Conservation (phyloP, 1,140 invertebrate genomes). For the Leptinotarsa lineolata region DNA sequence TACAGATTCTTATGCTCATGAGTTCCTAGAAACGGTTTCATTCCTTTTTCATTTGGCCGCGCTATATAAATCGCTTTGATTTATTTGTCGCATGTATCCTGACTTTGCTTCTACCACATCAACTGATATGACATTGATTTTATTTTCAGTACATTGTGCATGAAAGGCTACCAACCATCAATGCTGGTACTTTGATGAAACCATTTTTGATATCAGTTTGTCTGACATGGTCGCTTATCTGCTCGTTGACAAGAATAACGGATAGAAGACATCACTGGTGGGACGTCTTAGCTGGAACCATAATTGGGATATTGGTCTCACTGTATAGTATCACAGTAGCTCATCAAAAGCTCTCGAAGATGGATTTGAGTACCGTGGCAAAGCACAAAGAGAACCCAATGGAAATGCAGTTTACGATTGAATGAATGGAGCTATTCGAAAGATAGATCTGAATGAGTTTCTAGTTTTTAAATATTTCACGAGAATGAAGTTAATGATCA, state of each 20-base stretch:
- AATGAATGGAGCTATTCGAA: too few relatives aligned
- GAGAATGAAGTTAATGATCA: too few relatives aligned
- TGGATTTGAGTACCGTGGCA: neutral
- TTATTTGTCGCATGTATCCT: too few relatives aligned
- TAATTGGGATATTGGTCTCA: slow-evolving; percentile 58
- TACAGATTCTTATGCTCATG: too few relatives aligned
- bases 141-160: slow-evolving; percentile 69
- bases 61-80: too few relatives aligned
- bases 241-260: slow-evolving; percentile 69
- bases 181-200: slow-evolving; percentile 60
- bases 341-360: neutral
- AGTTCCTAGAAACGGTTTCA: too few relatives aligned
- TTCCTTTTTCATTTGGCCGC: too few relatives aligned
- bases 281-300: slow-evolving; percentile 70
- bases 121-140: slow-evolving; percentile 18
- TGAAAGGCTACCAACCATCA: slow-evolving; percentile 60
- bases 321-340: neutral
- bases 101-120: too few relatives aligned
- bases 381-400: too few relatives aligned
- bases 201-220: slow-evolving; percentile 67
- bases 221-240: slow-evolving; percentile 65
- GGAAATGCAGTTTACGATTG: too few relatives aligned
- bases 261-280: slow-evolving; percentile 79
- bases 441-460: too few relatives aligned
- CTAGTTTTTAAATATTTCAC: too few relatives aligned